Conservation (phyloP, 1,140 invertebrate genomes). For the Dreissena polymorpha region DNA sequence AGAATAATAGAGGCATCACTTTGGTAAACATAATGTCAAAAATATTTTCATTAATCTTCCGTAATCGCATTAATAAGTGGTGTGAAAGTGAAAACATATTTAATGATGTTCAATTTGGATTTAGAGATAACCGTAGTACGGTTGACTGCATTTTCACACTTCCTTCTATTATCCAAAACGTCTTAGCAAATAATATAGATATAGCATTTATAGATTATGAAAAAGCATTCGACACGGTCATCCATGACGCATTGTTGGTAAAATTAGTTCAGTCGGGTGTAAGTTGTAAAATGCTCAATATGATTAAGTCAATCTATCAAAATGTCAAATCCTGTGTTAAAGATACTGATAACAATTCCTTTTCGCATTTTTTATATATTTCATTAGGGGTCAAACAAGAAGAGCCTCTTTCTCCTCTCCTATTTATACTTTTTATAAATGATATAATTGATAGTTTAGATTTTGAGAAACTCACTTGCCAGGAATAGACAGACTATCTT, state of each 20-base stretch:
- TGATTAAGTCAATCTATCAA: conserved; percentile 30
- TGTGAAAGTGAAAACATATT: conserved; percentile 13
- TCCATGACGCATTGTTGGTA: conserved; percentile 23
- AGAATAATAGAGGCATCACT: conserved; percentile 22
- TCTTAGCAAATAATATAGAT: conserved; percentile 23
- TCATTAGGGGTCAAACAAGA: conserved; percentile 7
- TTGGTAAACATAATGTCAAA: conserved; percentile 29
- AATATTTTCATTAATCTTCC: conserved; percentile 30
- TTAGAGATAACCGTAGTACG: conserved; percentile 18
- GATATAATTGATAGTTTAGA: background rate
- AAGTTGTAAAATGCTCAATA: conserved; percentile 29
- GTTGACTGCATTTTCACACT: conserved; percentile 37
- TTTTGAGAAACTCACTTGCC: background rate
- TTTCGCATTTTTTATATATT: conserved; percentile 29
- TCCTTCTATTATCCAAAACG: conserved; percentile 37
- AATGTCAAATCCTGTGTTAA: conserved; percentile 32
- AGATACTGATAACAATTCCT: background rate
- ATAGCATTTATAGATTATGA: too few relatives aligned
- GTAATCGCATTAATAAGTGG: conserved; percentile 35
- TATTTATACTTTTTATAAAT: conserved; percentile 29
- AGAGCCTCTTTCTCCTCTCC: conserved; percentile 8
- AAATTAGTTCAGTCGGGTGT: conserved; percentile 25
- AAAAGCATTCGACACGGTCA: conserved; percentile 37
- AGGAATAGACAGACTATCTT: background rate
- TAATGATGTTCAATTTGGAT: conserved; percentile 31